A percentile compares a stretch with the other conserved stretches of the same genome.
Evolutionary conservation across 2,888 invertebrate species (phyloP).

Genomic region (Phaedon cochleariae): DNA sequence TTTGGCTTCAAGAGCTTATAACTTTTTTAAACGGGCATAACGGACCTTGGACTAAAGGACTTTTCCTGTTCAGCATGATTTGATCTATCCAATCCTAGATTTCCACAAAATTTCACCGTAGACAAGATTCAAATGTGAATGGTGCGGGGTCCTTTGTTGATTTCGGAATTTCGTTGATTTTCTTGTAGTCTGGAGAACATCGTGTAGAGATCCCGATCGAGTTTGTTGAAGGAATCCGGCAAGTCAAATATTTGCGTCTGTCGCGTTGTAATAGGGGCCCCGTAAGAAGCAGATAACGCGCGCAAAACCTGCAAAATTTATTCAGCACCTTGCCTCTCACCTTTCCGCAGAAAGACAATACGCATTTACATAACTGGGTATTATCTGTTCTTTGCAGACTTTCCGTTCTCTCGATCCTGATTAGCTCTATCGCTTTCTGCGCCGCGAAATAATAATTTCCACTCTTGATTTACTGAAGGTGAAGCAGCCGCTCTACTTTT

Average conservation of each 20-base stretch:
- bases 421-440: conserved; percentile 37
- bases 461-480: conserved; percentile 28
- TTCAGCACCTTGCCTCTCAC: conserved; percentile 56
- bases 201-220: neutral
- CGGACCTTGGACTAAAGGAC: too few species aligned
- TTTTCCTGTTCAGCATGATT: too few species aligned
- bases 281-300: conserved; percentile 54
- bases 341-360: conserved; percentile 56
- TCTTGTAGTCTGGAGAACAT: neutral
- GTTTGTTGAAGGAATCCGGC: conserved; percentile 49
- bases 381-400: conserved; percentile 51
- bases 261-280: conserved; percentile 45
- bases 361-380: conserved; percentile 59
- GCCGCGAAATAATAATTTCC: conserved; percentile 33
- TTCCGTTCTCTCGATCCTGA: conserved; percentile 37
- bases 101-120: too few species aligned
- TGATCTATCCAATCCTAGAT: too few species aligned
- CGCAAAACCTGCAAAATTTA: conserved; percentile 56
- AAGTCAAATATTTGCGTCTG: conserved; percentile 57
- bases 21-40: too few species aligned
- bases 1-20: too few species aligned
- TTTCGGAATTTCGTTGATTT: too few species aligned
- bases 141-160: too few species aligned
- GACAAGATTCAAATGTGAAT: too few species aligned
- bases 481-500: neutral